Percentiles rank a stretch among this genome's conserved stretches.
These are phyloP conservation scores for Charaxes varanes DNA, from an alignment of 1,140 invertebrate genomes.

Conservation along the genomic window DNA sequence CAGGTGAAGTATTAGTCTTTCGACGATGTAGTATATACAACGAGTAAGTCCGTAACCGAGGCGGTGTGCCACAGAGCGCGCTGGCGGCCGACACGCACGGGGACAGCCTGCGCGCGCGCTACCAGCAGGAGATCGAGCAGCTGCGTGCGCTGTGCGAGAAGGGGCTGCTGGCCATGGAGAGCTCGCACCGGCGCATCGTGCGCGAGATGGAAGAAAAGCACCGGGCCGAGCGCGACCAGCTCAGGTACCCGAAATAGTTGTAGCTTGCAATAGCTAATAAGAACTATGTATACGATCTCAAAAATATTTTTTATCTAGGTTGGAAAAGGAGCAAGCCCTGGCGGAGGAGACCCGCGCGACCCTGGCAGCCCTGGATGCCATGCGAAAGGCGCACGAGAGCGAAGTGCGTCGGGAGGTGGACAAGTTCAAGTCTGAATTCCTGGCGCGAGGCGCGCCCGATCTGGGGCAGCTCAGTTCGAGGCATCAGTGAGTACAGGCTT, in stretches of 20 bases:
- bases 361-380: conserved; percentile 89
- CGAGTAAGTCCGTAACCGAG: too few species aligned
- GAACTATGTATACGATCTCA: too few species aligned
- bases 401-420: conserved; percentile 91
- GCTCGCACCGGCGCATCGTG: conserved; percentile 88
- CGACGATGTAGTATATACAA: too few species aligned
- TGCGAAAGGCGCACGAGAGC: conserved; percentile 93
- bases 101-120: conserved; percentile 83
- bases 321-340: conserved; percentile 91
- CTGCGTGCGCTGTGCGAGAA: conserved; percentile 89
- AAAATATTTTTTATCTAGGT: too few species aligned
- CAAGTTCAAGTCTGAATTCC: conserved; percentile 90
- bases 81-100: conserved; percentile 76
- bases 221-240: conserved; percentile 81
- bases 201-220: conserved; percentile 90
- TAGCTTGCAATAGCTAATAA: too few species aligned
- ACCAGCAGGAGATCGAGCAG: conserved; percentile 91
- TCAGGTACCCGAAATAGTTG: too few species aligned
- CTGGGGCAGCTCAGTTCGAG: conserved; percentile 48
- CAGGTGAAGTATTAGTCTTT: conserved; percentile 52
- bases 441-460: conserved; percentile 75
- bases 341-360: conserved; percentile 92
- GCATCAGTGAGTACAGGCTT: conserved; percentile 45
- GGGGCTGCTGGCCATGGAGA: conserved; percentile 90
- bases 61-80: conserved; percentile 52